Base-by-base conservation (phyloP, 2,888 invertebrate genomes). In the Hyles lineata region DNA sequence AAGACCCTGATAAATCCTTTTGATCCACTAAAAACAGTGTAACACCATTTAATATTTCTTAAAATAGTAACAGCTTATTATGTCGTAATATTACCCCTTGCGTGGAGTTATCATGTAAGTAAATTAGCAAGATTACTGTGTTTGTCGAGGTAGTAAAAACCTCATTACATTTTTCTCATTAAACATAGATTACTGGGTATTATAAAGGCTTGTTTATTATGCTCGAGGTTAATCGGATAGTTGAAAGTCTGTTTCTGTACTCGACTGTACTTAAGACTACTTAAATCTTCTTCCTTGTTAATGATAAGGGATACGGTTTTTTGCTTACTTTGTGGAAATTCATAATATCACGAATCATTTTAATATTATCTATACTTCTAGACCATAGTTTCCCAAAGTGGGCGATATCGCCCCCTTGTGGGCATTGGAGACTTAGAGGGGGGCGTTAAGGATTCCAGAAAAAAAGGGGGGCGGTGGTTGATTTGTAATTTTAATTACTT, bases 111-210 rank as follows among this genome's bases (percentile, higher is more conserved):
- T 62, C n/a, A 62, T 25, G 52, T 61, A 61, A 50, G 9, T 61
- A 23, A 71, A 60, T 50, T 71, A 72, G 15, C 9, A 17, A 21
- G 63, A 55, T 72, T 72, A 63, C 23, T 29, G 32, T 72, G 55
- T 72, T 72, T 72, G 63, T 55, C 35, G 63, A 35, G 60, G 25
- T 61, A 32, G 55, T 72, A 72, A 72, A 72, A 62, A 55, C n/a
- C 63, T 62, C 21, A 43, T 63, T 43, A 63, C 55, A 63, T 55
- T 55, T 72, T 55, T 62, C 52, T 21, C 50, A 32, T 55, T 63
- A 35, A 63, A 55, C 52, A 19, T 8, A 63, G 35, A 72, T 71
- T 71, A 71, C 17, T 35, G 21, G 21, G 29, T 72, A 52, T 61
- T 61, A 61, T 32, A 29, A 19, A 61, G 15, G 25, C 60, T 23